Conservation (phyloP, 2,113 vertebrate genomes). For the Tiliqua scincoides region DNA sequence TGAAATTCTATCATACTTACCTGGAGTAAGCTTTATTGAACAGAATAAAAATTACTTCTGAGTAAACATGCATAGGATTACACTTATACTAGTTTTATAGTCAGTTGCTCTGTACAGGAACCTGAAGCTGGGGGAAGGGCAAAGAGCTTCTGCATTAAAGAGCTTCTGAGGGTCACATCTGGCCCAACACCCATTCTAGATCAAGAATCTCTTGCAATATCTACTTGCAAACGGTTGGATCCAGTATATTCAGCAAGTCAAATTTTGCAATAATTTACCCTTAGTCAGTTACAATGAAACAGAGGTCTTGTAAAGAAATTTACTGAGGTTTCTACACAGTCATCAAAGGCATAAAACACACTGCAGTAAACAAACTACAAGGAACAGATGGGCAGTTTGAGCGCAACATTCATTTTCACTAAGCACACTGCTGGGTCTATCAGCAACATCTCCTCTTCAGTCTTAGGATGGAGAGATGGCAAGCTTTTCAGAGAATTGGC, state of each 20-base stretch:
- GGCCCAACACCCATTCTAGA: not conserved
- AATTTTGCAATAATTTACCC: not conserved
- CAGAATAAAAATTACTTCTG: too few relatives aligned
- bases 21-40: too few relatives aligned
- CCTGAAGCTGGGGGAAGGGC: too few relatives aligned
- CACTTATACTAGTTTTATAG: not conserved
- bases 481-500: not conserved
- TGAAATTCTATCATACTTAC: too few relatives aligned
- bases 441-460: not conserved
- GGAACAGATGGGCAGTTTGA: not conserved
- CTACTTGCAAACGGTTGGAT: not conserved
- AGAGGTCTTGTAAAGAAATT: not conserved
- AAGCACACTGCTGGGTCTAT: not conserved
- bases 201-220: not conserved
- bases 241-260: not conserved
- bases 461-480: not conserved
- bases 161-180: too few relatives aligned
- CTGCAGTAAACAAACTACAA: not conserved
- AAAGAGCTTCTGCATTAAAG: too few relatives aligned
- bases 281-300: not conserved
- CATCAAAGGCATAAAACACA: not conserved
- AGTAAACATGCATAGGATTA: not conserved
- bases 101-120: too few relatives aligned
- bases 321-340: not conserved
- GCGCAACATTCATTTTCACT: not conserved